Conservation (phyloP, 2,113 vertebrate species). For the Paramisgurnus dabryanus region DNA sequence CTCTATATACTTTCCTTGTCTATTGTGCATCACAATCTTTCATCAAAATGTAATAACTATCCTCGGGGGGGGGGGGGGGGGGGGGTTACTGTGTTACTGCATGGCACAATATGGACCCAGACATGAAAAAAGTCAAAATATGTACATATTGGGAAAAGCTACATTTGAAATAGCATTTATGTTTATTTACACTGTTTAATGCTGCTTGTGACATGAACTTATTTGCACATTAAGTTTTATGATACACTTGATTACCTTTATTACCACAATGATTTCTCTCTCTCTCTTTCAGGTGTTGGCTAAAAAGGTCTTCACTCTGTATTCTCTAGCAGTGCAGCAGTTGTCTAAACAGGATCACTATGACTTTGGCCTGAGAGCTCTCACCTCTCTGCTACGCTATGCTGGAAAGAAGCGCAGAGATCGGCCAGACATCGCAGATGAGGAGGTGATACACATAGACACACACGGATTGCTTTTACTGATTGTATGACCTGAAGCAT, state of each 20-base stretch:
- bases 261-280: neutral
- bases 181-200: no score
- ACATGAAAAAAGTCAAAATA: no score
- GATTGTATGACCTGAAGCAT: neutral
- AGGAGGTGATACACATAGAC: slow-evolving; percentile 75
- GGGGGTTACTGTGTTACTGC: no score
- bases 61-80: no score
- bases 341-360: slow-evolving; percentile 90
- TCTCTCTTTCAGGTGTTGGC: slow-evolving; percentile 73
- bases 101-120: no score
- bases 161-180: no score
- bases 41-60: no score
- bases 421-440: slow-evolving; percentile 71
- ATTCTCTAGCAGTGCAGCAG: slow-evolving; percentile 86
- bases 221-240: no score
- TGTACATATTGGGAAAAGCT: no score
- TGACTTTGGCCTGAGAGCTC: slow-evolving; percentile 86
- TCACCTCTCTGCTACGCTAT: slow-evolving; percentile 85
- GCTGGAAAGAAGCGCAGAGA: slow-evolving; percentile 78
- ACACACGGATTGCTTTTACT: neutral
- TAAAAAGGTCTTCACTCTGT: slow-evolving; percentile 88
- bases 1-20: no score
- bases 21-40: neutral
- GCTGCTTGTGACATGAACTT: no score
- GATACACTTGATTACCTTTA: no score